These are phyloP conservation scores for Pyrrhosoma nymphula DNA, from an alignment of 2,888 invertebrate genomes.

Conservation along the genomic window DNA sequence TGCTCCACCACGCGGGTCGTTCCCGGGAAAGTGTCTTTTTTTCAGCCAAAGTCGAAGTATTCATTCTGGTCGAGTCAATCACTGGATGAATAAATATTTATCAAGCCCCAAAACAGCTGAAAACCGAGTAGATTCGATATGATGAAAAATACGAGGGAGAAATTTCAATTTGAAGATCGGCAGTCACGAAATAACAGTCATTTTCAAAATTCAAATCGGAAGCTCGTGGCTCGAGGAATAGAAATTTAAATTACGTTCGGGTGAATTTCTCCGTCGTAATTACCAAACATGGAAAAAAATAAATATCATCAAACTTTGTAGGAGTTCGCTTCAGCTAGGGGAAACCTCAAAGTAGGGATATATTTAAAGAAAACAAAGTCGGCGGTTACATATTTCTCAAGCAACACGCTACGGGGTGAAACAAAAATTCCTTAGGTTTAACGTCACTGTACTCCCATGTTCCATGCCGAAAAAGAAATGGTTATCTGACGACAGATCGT, in stretches of 20 bases:
- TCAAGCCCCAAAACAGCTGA: not conserved
- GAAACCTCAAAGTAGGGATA: not conserved
- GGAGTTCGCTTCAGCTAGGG: not conserved
- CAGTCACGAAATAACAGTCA: slow-evolving; percentile 23
- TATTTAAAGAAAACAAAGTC: not conserved
- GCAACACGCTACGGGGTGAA: not conserved
- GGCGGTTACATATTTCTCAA: not conserved
- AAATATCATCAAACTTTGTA: not conserved
- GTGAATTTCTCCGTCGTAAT: not conserved
- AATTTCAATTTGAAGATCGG: not conserved
- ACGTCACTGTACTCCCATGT: not conserved
- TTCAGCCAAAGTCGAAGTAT: not conserved
- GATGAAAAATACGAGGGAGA: not conserved
- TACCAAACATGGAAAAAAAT: not conserved
- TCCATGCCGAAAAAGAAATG: not conserved
- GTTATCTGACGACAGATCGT: not conserved
- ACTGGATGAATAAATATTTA: slow-evolving; percentile 23
- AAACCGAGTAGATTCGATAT: not conserved
- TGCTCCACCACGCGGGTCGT: not conserved
- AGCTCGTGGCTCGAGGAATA: not conserved
- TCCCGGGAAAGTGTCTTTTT: not conserved
- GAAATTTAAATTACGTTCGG: not conserved
- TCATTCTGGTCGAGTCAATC: not conserved
- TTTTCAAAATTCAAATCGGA: not conserved
- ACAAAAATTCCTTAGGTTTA: not conserved